Evolutionary conservation across 2,797 vertebrate genomes (phyloP), one percentile per base, ranked within the genome.

Genomic region (Myotis findleyi): DNA sequence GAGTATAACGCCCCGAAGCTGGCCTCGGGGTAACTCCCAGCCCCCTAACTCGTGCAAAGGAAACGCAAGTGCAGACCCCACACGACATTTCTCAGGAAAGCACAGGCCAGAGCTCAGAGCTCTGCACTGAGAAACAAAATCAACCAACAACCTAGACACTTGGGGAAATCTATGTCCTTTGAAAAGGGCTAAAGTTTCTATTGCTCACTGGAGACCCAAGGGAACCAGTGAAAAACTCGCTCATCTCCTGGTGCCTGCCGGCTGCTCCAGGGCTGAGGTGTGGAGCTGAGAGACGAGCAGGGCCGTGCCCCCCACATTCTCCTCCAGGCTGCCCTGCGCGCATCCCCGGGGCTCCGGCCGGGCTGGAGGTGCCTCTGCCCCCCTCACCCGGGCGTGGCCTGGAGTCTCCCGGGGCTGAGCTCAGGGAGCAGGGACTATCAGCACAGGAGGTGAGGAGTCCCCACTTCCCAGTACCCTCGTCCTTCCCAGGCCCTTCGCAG

Each of bases 1-100:
- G 97, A 99, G 99, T 98, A 98, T 97, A 89, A 97, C 95, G 97
- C 38, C 91, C 85, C 77, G 87, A 95, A 97, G 96, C 62, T 79
- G 38, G 97, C 71, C 95, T 94, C 80, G 77, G 64, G 73, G n/a
- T 95, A 76, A 96, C 91, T 93, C 53, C 90, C 13, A 92, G 36
- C 13, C 62, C 8, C n/a, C 8, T 13, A 27, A 20, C 68, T 93
- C 89, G 27, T 13, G 75, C 41, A 90, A 91, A 87, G 90, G 83
- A 95, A 95, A 85, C 23, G 76, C 53, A 96, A 90, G 81, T 55
- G 77, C 38, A 71, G 80, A 14, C 69, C 76, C 55, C 25, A 1
- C 72, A 59, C 62, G 73, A 25, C 41, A 49, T 68, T 87, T 84
- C 87, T 92, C 93, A 62, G 27, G 51, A 85, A 90, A 80, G 30